These are phyloP conservation scores for Pseudococcus longispinus DNA, from an alignment of 2,888 invertebrate species.

Conservation along the genomic window DNA sequence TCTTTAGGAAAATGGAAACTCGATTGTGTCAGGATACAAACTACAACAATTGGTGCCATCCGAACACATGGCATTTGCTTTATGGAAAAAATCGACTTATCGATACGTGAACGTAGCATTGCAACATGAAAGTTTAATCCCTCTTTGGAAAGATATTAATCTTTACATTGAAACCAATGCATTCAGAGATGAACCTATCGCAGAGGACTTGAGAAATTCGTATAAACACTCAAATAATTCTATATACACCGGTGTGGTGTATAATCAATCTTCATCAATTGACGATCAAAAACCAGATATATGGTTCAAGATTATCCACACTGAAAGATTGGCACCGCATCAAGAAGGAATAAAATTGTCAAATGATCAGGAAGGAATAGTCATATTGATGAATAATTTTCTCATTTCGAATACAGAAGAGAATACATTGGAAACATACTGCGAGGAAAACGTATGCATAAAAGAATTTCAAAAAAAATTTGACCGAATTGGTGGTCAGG, in stretches of 20 bases:
- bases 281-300: not conserved
- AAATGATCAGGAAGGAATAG: no score
- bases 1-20: no score
- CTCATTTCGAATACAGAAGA: not conserved
- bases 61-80: not conserved
- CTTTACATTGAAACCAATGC: not conserved
- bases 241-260: not conserved
- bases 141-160: not conserved
- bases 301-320: not conserved
- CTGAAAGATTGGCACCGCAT: not conserved
- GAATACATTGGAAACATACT: not conserved
- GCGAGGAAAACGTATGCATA: not conserved
- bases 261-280: no score
- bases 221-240: not conserved
- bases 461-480: not conserved
- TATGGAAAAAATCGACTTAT: not conserved
- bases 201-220: no score
- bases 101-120: not conserved
- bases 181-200: no score
- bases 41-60: not conserved
- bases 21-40: no score
- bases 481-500: not conserved
- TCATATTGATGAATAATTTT: not conserved
- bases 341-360: no score
- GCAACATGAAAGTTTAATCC: not conserved